Evolutionary conservation across 1,140 invertebrate species (phyloP).

Genomic region (Lucilia cuprina): DNA sequence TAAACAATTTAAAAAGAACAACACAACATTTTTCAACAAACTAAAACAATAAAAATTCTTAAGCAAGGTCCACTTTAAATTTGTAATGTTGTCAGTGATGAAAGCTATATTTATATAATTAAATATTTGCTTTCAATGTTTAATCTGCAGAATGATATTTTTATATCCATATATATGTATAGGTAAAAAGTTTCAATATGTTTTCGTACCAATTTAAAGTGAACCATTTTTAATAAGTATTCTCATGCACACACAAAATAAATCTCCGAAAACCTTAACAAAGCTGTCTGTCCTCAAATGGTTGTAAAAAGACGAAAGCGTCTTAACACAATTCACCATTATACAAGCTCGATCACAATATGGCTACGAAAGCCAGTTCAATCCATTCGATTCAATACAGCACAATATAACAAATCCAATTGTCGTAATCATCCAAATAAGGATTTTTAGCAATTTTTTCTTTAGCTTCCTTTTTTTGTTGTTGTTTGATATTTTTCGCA

Average conservation of each 20-base stretch:
- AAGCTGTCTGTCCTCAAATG: slow-evolving; percentile 24
- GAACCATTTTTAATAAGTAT: background rate
- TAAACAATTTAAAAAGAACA: slow-evolving; percentile 11
- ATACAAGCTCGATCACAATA: background rate
- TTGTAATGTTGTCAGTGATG: background rate
- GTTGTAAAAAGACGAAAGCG: slow-evolving; percentile 5
- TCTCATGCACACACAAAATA: background rate
- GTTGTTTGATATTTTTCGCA: slow-evolving; percentile 43
- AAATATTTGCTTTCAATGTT: too few species aligned
- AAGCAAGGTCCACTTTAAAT: background rate
- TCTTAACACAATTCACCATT: background rate
- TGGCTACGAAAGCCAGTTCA: background rate
- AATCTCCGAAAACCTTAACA: slow-evolving; percentile 14
- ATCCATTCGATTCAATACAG: background rate
- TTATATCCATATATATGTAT: too few species aligned
- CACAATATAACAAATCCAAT: slow-evolving; percentile 3
- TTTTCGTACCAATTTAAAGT: background rate
- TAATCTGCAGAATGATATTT: too few species aligned
- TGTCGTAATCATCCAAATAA: slow-evolving; percentile 30
- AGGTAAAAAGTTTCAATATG: too few species aligned
- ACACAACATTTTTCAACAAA: slow-evolving; percentile 9
- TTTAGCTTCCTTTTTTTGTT: background rate
- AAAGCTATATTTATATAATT: too few species aligned
- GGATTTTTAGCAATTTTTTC: slow-evolving; percentile 20
- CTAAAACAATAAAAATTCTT: background rate